These are phyloP conservation scores for Oriolus oriolus DNA, from an alignment of 2,113 vertebrate species.

Conservation along the genomic window DNA sequence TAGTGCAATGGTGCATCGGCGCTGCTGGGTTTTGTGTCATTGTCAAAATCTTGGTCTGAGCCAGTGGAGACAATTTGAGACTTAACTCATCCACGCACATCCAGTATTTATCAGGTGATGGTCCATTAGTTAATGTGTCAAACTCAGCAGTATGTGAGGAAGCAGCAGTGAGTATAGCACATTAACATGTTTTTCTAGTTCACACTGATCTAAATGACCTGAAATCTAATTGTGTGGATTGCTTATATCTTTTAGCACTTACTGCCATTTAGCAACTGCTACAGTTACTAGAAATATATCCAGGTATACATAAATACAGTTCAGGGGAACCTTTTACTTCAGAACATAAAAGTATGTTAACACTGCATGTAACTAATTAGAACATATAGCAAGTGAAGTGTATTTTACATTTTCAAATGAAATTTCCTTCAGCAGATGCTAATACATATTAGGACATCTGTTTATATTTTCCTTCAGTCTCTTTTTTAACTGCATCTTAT, in stretches of 20 bases:
- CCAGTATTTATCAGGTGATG: neutral
- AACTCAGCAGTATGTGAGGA: constrained; percentile 33
- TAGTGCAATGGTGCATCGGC: rapidly evolving
- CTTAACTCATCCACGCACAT: neutral
- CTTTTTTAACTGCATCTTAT: constrained; percentile 42
- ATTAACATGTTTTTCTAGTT: constrained; percentile 37
- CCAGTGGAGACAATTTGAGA: neutral
- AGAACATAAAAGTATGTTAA: constrained; percentile 9
- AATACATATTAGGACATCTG: constrained; percentile 61
- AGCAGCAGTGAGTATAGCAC: neutral
- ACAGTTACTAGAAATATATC: neutral
- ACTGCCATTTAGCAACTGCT: neutral
- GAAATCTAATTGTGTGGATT: constrained; percentile 26
- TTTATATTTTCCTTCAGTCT: constrained; percentile 51
- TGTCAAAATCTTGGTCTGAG: neutral
- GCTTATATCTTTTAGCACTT: constrained; percentile 14
- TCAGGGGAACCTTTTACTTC: neutral
- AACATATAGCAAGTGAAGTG: neutral
- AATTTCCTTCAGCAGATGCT: constrained; percentile 52
- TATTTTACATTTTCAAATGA: constrained; percentile 30
- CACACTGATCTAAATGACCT: constrained; percentile 19
- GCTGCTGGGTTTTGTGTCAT: neutral
- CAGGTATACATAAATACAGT: neutral
- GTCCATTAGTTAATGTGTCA: constrained; percentile 32
- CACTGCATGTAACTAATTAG: constrained; percentile 8